A percentile compares a stretch with the other conserved stretches of the same genome.
Conservation (phyloP, 2,113 vertebrate species). For the Seriola aureovittata region DNA sequence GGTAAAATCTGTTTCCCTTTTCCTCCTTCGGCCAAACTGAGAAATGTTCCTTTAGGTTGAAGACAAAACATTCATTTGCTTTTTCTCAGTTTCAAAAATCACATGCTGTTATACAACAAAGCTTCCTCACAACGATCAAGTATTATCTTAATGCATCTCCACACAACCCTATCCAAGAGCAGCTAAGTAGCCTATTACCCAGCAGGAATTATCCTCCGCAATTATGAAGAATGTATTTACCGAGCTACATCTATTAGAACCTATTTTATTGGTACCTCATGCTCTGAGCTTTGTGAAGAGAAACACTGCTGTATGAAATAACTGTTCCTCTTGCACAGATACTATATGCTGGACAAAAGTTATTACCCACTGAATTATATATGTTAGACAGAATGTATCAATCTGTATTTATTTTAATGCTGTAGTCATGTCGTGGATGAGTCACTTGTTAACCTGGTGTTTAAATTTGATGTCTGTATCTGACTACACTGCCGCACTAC, state of each 20-base stretch:
- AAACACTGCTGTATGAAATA: conserved; percentile 63
- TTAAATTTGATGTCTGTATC: neutral
- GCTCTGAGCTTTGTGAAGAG: conserved; percentile 66
- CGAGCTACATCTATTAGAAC: conserved; percentile 21
- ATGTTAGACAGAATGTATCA: conserved; percentile 32
- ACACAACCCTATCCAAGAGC: conserved; percentile 46
- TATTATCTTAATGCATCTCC: conserved; percentile 1
- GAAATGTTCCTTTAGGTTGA: no score
- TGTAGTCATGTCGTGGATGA: conserved; percentile 19
- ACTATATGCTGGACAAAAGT: conserved; percentile 78
- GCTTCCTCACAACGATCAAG: neutral
- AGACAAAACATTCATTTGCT: neutral
- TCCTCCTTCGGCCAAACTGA: neutral
- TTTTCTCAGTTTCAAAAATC: conserved; percentile 1
- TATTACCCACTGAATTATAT: conserved; percentile 33
- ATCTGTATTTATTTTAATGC: conserved; percentile 66
- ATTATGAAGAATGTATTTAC: conserved; percentile 51
- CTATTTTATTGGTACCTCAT: conserved; percentile 72
- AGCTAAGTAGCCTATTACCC: conserved; percentile 44
- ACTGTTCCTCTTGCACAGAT: conserved; percentile 49
- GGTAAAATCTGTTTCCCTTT: neutral
- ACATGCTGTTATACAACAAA: conserved; percentile 29
- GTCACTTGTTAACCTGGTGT: neutral
- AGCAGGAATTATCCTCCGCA: conserved; percentile 32
- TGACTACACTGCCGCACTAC: neutral